Evolutionary conservation across 1,140 invertebrate species (phyloP), one percentile per base, ranked within the genome.

Genomic region (Paralvinella palmiformis): DNA sequence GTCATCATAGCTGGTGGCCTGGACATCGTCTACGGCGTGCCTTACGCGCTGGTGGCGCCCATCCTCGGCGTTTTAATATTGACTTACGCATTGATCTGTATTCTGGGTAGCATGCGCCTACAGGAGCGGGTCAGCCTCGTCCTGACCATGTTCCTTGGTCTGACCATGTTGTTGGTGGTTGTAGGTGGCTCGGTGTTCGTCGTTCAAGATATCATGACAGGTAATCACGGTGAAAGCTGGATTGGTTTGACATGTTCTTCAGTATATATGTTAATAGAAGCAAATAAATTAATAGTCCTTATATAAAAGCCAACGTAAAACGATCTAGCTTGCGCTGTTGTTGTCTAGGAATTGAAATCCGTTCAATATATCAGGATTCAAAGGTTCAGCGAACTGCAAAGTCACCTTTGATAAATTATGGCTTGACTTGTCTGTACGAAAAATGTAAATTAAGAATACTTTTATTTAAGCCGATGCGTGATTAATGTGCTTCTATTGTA

Each of bases 1-100:
- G 74, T 85, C 17, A 86, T 86, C 84, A 73, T 85, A 61, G 82
- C 85, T 36, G 85, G 85, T 37, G 82, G 85, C 24, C 80, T 85
- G 37, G 37, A 41, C n/a, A 41, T 41, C 37, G n/a, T 41, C 10
- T 41, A 41, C n/a, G 37, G 37, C n/a, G 41, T 70, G 0, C 55
- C 71, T 0, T 44, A 68, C 29, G 24, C 48, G 2, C 41, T 29
- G 6, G 61, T 62, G 0, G 57, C 63, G 3, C 69, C 71, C 1
- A 17, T 67, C 0, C 45, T 64, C 6, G 31, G 59, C 36, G 15
- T 56, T 5, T 20, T 67, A 1, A 41, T 68, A 5, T 17, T 69
- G n/a, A 27, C 36, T 52, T 71, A 71, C 59, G 56, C 27, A n/a
- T 41, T 63, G 3, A 37, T 68, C 5, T 72, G 69, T 55, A 63